A percentile compares a stretch with the other conserved stretches of the same genome.
phyloP scores from a whole-genome alignment of 2,113 vertebrate genomes.

The Atrichornis clamosus region DNA sequence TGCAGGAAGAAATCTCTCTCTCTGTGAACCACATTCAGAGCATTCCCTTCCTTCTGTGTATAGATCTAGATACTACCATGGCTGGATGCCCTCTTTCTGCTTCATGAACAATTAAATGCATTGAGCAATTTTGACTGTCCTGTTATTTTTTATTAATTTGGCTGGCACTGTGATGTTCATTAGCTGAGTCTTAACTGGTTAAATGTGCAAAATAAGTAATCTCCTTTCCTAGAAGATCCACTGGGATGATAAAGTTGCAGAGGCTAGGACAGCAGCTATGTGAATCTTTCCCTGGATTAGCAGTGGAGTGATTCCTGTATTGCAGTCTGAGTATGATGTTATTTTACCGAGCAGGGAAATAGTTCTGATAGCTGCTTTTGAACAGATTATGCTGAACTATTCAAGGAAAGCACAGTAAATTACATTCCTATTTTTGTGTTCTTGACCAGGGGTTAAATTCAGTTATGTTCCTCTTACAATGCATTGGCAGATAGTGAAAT shows the following conservation, averaged over 20 bases:
- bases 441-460: not conserved
- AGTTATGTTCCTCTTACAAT: not conserved
- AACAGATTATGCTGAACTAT: not conserved
- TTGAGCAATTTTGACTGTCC: not conserved
- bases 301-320: not conserved
- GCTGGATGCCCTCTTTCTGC: not conserved
- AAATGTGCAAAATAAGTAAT: not conserved
- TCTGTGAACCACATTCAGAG: not conserved
- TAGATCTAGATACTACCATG: not conserved
- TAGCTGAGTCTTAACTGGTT: not conserved
- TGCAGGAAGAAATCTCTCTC: not conserved
- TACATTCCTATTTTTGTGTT: not conserved
- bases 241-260: not conserved
- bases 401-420: not conserved
- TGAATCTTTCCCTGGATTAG: not conserved
- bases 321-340: not conserved
- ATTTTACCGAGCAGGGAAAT: not conserved
- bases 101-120: not conserved
- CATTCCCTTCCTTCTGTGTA: not conserved
- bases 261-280: not conserved
- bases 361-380: not conserved
- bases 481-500: not conserved
- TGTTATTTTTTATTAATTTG: not conserved
- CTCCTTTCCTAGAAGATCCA: not conserved
- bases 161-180: not conserved